Conservation (phyloP, 2,797 vertebrate genomes). For the Siniperca undulata region DNA sequence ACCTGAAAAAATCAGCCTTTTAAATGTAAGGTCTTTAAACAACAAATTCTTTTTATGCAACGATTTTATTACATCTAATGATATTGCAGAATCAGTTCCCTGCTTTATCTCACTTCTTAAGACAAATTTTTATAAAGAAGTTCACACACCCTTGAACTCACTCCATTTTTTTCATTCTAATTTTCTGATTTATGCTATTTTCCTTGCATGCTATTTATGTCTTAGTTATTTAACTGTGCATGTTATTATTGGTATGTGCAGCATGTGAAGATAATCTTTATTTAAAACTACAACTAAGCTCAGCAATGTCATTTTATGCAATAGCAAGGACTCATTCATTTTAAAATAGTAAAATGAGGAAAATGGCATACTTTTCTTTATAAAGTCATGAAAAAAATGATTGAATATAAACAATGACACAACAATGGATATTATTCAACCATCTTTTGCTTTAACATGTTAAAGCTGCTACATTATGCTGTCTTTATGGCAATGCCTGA, state of each 20-base stretch:
- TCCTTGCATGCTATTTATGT: background rate
- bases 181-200: background rate
- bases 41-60: too few relatives aligned
- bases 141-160: background rate
- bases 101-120: too few relatives aligned
- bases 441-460: background rate
- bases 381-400: background rate
- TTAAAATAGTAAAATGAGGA: background rate
- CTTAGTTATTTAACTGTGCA: background rate
- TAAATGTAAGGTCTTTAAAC: too few relatives aligned
- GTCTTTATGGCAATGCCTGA: background rate
- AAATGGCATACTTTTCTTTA: background rate
- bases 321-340: background rate
- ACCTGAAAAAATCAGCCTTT: too few relatives aligned
- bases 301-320: background rate
- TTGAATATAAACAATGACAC: background rate
- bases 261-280: background rate
- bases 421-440: background rate
- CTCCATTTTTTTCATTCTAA: background rate
- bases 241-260: background rate
- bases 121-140: too few relatives aligned
- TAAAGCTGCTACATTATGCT: background rate
- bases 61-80: too few relatives aligned
- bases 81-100: too few relatives aligned
- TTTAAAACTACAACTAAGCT: conserved; percentile 3